phyloP scores from a whole-genome alignment of 2,113 vertebrate genomes.

The Thamnophis sirtalis region DNA sequence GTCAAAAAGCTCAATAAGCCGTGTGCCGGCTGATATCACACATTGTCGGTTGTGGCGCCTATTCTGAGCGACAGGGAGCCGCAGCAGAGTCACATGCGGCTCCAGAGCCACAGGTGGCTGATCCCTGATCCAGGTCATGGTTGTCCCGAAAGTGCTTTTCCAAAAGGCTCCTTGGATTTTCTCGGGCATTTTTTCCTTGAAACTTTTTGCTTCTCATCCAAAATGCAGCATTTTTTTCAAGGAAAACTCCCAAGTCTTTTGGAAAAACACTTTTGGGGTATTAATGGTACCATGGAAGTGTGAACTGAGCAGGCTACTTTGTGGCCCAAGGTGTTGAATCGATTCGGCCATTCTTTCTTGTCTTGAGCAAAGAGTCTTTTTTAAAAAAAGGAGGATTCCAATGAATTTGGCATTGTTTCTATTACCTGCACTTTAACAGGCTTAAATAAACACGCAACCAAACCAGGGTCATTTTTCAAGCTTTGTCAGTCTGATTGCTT shows the following conservation, averaged over 20 bases:
- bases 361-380: not conserved
- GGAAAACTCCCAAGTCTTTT: not conserved
- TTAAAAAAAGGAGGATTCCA: not conserved
- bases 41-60: too few species aligned
- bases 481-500: not conserved
- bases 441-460: not conserved
- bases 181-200: too few species aligned
- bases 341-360: not conserved
- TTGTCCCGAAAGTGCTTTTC: not conserved
- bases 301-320: not conserved
- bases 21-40: too few species aligned
- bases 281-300: not conserved
- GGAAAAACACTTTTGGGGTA: too few species aligned
- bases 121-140: not conserved
- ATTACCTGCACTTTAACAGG: not conserved
- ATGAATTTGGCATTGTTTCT: not conserved
- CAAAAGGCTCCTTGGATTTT: too few species aligned
- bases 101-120: too few species aligned
- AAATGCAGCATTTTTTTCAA: not conserved
- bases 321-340: not conserved
- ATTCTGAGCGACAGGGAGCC: too few species aligned
- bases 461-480: not conserved
- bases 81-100: too few species aligned
- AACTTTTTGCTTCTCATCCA: too few species aligned
- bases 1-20: too few species aligned